These are phyloP conservation scores for Montipora sp. DNA, from an alignment of 64 coral and sea anemone genomes.

Conservation along the genomic window DNA sequence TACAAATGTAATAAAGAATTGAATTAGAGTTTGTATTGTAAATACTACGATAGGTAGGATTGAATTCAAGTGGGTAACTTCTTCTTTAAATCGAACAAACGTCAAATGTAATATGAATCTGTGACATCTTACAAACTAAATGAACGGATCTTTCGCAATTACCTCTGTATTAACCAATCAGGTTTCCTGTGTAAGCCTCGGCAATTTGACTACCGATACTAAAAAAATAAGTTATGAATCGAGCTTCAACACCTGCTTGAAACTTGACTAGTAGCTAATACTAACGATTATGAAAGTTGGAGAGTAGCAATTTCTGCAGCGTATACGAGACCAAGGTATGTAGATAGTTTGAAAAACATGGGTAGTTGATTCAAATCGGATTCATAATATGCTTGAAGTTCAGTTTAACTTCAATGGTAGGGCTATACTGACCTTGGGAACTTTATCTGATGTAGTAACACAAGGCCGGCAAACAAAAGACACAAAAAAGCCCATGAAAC, in stretches of 20 bases:
- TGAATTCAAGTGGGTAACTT: background rate
- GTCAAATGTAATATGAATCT: slow-evolving; percentile 14
- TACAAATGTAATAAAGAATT: background rate
- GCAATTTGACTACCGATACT: background rate
- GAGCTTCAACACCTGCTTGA: too few species aligned
- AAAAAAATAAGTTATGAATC: background rate
- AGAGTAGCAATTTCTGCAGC: background rate
- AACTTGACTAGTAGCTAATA: background rate
- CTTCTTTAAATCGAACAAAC: slow-evolving; percentile 8
- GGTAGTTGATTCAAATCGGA: too few species aligned
- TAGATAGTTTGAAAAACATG: background rate
- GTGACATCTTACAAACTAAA: background rate
- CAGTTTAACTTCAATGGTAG: too few species aligned
- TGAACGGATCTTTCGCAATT: background rate
- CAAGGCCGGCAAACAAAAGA: too few species aligned
- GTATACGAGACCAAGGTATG: background rate
- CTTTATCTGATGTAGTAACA: too few species aligned
- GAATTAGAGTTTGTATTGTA: background rate
- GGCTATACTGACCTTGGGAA: too few species aligned
- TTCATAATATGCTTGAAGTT: too few species aligned
- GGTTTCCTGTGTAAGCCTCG: background rate
- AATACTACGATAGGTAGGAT: background rate
- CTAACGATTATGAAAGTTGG: background rate
- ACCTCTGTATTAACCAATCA: slow-evolving; percentile 14
- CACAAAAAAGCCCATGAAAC: too few species aligned